Evolutionary conservation across 2,888 invertebrate species (phyloP), one percentile per base, ranked within the genome.

Genomic region (Zonitis immaculata): DNA sequence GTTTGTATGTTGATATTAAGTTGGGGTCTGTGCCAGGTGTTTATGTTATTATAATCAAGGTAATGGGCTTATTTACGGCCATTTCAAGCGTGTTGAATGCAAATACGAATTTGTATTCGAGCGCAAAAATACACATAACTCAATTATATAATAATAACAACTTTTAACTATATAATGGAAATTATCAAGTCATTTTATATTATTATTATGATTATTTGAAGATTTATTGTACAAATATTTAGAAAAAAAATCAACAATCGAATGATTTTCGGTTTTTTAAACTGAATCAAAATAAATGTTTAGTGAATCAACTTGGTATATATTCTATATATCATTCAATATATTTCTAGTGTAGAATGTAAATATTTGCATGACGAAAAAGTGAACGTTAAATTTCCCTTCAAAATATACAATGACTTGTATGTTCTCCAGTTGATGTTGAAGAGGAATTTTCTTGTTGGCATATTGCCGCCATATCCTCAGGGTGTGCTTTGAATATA

Each of bases 21-120:
- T 58, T 58, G 51, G 54, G 58, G 56, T 52, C 56, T 57, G 45
- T 47, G 50, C 51, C 63, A 64, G 65, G 65, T 65, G 64, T 63
- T 65, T 65, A 64, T 61, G 64, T 64, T 61, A 60, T 63, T 61
- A 64, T 57, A 65, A 64, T 64, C 63, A 60, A 60, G 58, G 60
- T 64, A 64, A 65, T 65, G 65, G 59, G 61, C 59, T 63, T 64
- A 63, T 59, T 63, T 61, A 58, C 61, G 60, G 57, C 52, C 59
- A 59, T 55, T 64, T 58, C 56, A 49, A 61, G 59, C 59, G 60
- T 60, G 59, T 56, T 58, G 52, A 58, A 56, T 56, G 53, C 51
- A 51, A 58, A 56, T 53, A 50, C 43, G 45, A 48, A 43, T 56
- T 58, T 48, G 50, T 51, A 50, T 45, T 48, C 27, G 27, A 20